Base-by-base conservation (phyloP, 1,140 invertebrate genomes). In the Drosophila bocqueti region DNA sequence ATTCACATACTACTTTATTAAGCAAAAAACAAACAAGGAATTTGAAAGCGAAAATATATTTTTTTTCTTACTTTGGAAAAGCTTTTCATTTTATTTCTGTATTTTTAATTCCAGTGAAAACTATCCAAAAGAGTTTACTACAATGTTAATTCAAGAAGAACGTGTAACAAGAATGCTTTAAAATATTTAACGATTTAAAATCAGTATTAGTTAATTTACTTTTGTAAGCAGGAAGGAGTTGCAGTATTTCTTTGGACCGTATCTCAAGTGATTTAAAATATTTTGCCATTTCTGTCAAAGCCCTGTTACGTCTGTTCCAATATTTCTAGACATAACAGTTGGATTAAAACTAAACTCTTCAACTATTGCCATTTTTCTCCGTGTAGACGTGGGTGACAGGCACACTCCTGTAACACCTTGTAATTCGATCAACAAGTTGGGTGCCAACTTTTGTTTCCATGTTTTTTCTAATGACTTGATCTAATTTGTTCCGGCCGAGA, bases 351-450 rank as follows among this genome's bases (percentile, higher is more conserved):
- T 4, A 42, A 40, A n/a, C 40, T 26, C 10, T 3, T 13, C 6
- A 59, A 18, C 38, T 55, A 15, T 18, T 15, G 9, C 1, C 8
- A 18, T 45, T 59, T 42, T 31, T 24, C 29, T 26, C 6, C 2
- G 13, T 43, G 24, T 5, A 29, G 6, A 0, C 26, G 8, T 40
- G 15, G 15, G 34, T 50, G 24, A 49, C 15, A 58, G 60, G 24
- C 57, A 62, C 42, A 40, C 61, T 58, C 38, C 38, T 65, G 55
- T 83, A 76, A 79, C 65, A 71, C 36, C 42, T 24, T 66, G 76
- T 80, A 89, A 91, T 89, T 85, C 49, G 82, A 89, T 89, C 81
- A 90, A 91, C 85, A 89, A 90, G 85, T 89, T 81, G 66, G 47
- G 24, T 16, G 46, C 47, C 66, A 71, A 72, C 72, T 83, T 83